These are phyloP conservation scores for Apostichopus californicus DNA, from an alignment of 35 echinoderm and acorn worm species.

Conservation along the genomic window DNA sequence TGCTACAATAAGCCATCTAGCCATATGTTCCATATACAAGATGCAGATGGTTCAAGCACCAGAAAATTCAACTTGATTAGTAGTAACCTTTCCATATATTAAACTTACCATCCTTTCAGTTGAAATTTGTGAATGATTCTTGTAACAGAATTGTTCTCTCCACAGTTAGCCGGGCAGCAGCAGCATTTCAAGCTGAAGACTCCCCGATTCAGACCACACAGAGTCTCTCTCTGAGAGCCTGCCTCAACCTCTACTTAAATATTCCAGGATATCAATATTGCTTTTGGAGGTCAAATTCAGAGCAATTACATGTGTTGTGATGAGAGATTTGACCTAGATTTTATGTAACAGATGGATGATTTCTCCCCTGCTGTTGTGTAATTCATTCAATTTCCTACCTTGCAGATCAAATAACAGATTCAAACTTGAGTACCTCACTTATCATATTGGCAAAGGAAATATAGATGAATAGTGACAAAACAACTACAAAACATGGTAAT, in stretches of 20 bases:
- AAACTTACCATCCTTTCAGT: not conserved
- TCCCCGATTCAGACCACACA: no score
- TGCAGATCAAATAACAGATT: no score
- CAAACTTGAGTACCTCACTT: no score
- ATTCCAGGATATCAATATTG: no score
- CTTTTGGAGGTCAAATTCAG: not conserved
- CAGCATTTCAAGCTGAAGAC: not conserved
- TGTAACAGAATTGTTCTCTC: not conserved
- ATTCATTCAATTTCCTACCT: no score
- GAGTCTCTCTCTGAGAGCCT: no score
- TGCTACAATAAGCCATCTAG: not conserved
- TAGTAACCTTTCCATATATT: not conserved
- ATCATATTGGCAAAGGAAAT: no score
- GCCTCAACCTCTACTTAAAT: no score
- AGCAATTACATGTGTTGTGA: not conserved
- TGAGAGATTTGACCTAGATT: constrained; percentile 14
- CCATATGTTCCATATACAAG: not conserved
- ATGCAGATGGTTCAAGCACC: not conserved
- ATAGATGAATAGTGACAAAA: no score
- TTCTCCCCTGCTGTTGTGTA: no score
- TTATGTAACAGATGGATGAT: not conserved
- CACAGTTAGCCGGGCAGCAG: not conserved
- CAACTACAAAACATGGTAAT: no score
- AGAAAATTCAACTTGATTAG: not conserved
- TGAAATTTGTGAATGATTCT: not conserved